Conservation (phyloP, 2,888 invertebrate genomes). For the Bunonema sp. region DNA sequence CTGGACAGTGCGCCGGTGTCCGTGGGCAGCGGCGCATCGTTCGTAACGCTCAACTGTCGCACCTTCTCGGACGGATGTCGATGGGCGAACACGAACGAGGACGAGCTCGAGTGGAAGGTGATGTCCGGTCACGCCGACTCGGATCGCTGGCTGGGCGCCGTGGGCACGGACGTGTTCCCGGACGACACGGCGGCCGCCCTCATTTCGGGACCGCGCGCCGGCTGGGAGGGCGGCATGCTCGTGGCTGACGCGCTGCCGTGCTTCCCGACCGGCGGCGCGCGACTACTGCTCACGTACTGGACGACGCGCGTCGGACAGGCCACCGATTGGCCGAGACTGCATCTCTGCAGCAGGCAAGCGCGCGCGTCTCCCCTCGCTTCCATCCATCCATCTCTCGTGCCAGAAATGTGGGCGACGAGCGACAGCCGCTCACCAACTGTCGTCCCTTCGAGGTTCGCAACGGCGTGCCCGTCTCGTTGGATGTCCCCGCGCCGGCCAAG, state of each 20-base stretch:
- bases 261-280: conserved; percentile 10
- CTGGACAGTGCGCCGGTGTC: too few relatives aligned
- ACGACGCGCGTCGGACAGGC: neutral
- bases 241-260: conserved; percentile 22
- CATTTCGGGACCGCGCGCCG: conserved; percentile 14
- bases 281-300: neutral
- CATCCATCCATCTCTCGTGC: conserved; percentile 2
- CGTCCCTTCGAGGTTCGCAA: conserved; percentile 22
- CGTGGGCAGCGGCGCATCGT: too few relatives aligned
- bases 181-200: conserved; percentile 18
- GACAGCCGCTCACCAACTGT: conserved; percentile 19
- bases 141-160: conserved; percentile 9
- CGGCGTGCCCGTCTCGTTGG: conserved; percentile 19
- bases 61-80: conserved; percentile 15
- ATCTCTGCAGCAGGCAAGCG: neutral
- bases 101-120: conserved; percentile 24
- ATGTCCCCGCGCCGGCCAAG: conserved; percentile 18
- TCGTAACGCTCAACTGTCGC: conserved; percentile 13
- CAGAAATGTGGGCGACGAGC: conserved; percentile 18
- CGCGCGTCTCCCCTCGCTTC: neutral
- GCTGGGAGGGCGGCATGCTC: conserved; percentile 26
- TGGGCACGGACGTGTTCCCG: conserved; percentile 14
- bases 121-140: conserved; percentile 9
- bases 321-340: neutral
- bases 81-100: conserved; percentile 27